phyloP scores from a whole-genome alignment of 2,888 invertebrate genomes.

The Xestia rhomboidea region DNA sequence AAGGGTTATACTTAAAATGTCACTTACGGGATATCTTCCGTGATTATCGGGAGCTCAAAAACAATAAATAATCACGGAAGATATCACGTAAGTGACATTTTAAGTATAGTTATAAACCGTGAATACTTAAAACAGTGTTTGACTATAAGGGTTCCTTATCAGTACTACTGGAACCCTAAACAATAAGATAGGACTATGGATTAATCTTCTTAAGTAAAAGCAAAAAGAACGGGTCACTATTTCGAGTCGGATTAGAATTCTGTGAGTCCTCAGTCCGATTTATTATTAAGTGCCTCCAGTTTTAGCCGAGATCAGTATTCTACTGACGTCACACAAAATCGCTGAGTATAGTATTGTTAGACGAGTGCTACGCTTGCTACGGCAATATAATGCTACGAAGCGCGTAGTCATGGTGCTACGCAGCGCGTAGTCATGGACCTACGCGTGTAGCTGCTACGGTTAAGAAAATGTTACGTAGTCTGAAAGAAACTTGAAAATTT shows the following conservation, averaged over 20 bases:
- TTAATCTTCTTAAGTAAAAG: constrained; percentile 27
- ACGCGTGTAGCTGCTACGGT: neutral
- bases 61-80: too few species aligned
- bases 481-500: neutral
- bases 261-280: constrained; percentile 16
- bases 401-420: neutral
- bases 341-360: neutral
- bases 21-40: too few species aligned
- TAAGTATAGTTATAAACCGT: too few species aligned
- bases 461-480: neutral
- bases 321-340: constrained; percentile 5
- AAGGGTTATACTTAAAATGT: too few species aligned
- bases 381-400: neutral
- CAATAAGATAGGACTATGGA: constrained; percentile 11
- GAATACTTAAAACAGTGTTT: too few species aligned
- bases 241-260: constrained; percentile 35
- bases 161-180: too few species aligned
- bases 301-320: constrained; percentile 11
- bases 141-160: too few species aligned
- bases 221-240: constrained; percentile 27
- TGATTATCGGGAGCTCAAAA: too few species aligned
- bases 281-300: constrained; percentile 30
- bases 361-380: constrained; percentile 1
- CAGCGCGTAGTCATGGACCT: neutral
- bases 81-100: too few species aligned